Conservation (phyloP, 2,113 vertebrate species). For the Ophiodon elongatus region DNA sequence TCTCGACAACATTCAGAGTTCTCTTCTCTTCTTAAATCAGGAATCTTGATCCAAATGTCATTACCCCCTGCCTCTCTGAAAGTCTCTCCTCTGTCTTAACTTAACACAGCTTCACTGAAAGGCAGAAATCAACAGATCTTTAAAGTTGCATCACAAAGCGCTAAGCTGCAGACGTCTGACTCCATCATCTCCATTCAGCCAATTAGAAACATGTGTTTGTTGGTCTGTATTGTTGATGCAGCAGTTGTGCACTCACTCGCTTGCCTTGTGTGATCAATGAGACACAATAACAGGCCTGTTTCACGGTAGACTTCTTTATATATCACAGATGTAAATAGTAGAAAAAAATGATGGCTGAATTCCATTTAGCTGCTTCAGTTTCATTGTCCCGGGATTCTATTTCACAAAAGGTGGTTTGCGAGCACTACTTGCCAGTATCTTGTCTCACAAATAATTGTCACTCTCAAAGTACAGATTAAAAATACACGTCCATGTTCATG, state of each 20-base stretch:
- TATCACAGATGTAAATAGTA: not conserved
- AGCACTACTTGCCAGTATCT: not conserved
- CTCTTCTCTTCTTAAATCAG: not conserved
- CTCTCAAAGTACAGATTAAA: not conserved
- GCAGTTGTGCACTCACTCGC: not conserved
- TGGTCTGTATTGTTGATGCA: not conserved
- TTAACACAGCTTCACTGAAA: not conserved
- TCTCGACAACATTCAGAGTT: not conserved
- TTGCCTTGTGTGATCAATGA: not conserved
- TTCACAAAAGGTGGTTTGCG: not conserved
- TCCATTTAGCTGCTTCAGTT: not conserved
- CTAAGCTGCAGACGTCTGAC: not conserved
- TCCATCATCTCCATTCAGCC: not conserved
- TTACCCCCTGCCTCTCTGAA: not conserved
- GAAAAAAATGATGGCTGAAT: not conserved
- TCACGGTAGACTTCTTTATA: not conserved
- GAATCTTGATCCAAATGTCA: not conserved
- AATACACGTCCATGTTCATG: not conserved
- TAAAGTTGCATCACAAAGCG: not conserved
- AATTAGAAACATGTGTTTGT: not conserved
- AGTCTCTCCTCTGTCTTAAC: too few species aligned
- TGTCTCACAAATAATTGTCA: not conserved
- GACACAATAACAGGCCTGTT: not conserved
- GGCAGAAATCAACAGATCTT: not conserved
- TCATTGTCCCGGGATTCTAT: not conserved